These are phyloP conservation scores for Cantharis flavilabris DNA, from an alignment of 2,888 invertebrate genomes.

Conservation along the genomic window DNA sequence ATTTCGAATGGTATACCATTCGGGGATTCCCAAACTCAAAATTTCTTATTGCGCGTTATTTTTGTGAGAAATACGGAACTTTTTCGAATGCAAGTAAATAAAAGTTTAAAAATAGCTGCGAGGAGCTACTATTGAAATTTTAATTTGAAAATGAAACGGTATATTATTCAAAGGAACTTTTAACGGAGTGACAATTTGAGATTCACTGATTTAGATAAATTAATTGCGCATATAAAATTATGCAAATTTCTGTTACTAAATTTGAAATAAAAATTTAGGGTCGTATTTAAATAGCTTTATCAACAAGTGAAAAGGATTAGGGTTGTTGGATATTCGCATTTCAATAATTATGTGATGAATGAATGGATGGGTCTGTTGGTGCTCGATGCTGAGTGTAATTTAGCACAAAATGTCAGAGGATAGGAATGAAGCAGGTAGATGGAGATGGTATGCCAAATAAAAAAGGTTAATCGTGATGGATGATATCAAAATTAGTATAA, in stretches of 20 bases:
- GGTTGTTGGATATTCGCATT: neutral
- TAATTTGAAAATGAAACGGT: neutral
- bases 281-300: neutral
- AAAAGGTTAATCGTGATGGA: neutral
- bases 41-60: neutral
- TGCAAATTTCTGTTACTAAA: neutral
- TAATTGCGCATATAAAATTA: neutral
- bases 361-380: neutral
- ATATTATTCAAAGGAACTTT: neutral
- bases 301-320: neutral
- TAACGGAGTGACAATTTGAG: neutral
- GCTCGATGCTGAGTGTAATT: neutral
- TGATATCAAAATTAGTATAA: neutral
- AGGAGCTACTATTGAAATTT: no score
- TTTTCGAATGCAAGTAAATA: no score
- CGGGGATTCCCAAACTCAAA: neutral
- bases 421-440: neutral
- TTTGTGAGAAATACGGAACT: neutral
- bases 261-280: neutral
- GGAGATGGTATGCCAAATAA: neutral
- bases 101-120: no score
- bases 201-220: neutral
- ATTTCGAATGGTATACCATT: neutral
- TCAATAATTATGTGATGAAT: neutral
- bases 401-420: neutral